Percentiles rank a stretch among this genome's conserved stretches.
Conservation (phyloP, 2,797 vertebrate genomes). For the Vultur gryphus region DNA sequence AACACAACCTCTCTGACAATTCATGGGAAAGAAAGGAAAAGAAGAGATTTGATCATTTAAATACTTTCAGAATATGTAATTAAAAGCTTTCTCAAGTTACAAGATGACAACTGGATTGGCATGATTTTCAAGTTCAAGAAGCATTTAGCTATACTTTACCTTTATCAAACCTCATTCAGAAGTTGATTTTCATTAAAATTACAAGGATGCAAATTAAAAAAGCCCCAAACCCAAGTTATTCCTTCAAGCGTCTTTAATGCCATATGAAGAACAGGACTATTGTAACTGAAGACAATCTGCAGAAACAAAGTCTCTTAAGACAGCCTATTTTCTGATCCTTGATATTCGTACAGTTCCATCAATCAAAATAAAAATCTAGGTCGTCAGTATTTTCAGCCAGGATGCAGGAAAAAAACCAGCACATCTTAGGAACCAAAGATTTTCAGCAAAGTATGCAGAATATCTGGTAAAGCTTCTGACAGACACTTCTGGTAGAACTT, state of each 20-base stretch:
- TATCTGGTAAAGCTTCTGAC: background rate
- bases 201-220: background rate
- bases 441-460: background rate
- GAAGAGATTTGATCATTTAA: background rate
- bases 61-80: slow-evolving; percentile 1
- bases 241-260: background rate
- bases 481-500: background rate
- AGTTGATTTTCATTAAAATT: slow-evolving; percentile 1
- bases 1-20: background rate
- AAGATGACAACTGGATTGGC: background rate
- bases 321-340: slow-evolving; percentile 12
- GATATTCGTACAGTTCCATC: slow-evolving; percentile 2
- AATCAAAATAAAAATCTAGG: slow-evolving; percentile 52
- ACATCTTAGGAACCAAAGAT: background rate
- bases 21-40: background rate
- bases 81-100: slow-evolving; percentile 4
- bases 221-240: background rate
- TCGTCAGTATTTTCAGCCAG: slow-evolving; percentile 24
- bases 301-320: slow-evolving; percentile 41
- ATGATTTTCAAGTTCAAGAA: slow-evolving; percentile 35
- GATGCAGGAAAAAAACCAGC: background rate
- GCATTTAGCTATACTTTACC: background rate
- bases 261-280: background rate
- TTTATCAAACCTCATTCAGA: slow-evolving; percentile 25
- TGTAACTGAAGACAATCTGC: background rate